Conservation (phyloP, 2,888 invertebrate genomes). For the Tiliacea citrago region DNA sequence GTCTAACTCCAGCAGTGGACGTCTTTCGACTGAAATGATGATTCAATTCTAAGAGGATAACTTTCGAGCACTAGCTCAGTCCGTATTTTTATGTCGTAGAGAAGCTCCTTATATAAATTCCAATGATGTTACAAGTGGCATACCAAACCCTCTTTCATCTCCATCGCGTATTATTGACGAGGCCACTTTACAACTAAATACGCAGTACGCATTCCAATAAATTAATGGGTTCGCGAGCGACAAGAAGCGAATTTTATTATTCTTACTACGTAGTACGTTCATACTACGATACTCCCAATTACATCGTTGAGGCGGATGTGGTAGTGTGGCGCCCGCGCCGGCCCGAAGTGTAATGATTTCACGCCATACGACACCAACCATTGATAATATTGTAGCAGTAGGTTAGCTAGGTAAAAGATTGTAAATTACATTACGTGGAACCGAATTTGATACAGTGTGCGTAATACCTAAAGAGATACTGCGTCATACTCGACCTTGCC, state of each 20-base stretch:
- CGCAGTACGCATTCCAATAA: slow-evolving; percentile 62
- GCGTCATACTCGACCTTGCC: slow-evolving; percentile 27
- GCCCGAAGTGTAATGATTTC: slow-evolving; percentile 36
- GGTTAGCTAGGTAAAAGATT: slow-evolving; percentile 4
- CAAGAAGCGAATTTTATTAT: slow-evolving; percentile 50
- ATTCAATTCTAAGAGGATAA: no score
- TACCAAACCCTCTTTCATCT: slow-evolving; percentile 13
- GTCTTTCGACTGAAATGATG: no score
- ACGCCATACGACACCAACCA: slow-evolving; percentile 27
- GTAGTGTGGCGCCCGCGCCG: slow-evolving; percentile 50
- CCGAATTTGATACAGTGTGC: slow-evolving; percentile 18
- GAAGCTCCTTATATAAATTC: slow-evolving; percentile 5
- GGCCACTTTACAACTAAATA: slow-evolving; percentile 47
- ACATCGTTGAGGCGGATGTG: slow-evolving; percentile 52
- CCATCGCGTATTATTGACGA: slow-evolving; percentile 33
- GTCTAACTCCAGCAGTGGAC: no score
- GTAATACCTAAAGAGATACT: slow-evolving; percentile 7
- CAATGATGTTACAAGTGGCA: background rate
- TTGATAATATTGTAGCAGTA: slow-evolving; percentile 24
- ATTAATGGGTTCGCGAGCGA: slow-evolving; percentile 48
- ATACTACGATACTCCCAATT: slow-evolving; percentile 52
- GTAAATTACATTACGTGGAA: slow-evolving; percentile 12
- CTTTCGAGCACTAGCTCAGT: background rate
- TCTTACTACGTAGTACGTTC: slow-evolving; percentile 47
- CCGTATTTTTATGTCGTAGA: background rate